Evolutionary conservation across 2,797 vertebrate species (phyloP), one percentile per base, ranked within the genome.

Genomic region (Chloroceryle amazona): DNA sequence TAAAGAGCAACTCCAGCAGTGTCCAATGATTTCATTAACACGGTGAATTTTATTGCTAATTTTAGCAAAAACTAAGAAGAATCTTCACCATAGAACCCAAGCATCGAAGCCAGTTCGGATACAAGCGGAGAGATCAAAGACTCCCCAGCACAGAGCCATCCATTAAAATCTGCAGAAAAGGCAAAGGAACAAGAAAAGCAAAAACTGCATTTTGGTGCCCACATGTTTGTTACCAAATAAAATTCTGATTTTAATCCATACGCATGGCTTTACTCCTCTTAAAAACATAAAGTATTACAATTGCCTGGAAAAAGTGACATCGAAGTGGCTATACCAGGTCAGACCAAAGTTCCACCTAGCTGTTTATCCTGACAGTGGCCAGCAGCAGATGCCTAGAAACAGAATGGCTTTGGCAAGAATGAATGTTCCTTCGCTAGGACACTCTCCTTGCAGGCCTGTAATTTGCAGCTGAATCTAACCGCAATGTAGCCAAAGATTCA

Each of bases 121-220:
- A 44, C 5, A 75, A 47, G 4, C 11, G 20, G 12, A 89, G 57
- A 75, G 8, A 63, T 13, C 28, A 18, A 47, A 55, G 12, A 22
- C 22, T 41, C 20, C 3, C 42, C 18, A 3, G 2, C 37, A 54
- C 14, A 67, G 23, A 73, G 17, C 3, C 11, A 81, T 21, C 31
- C 3, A 1, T 0, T 78, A 29, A 61, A 78, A 87, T n/a, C 1
- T 1, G 17, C 21, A 73, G 11, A 51, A 60, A 70, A 83, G 29
- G 29, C 10, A 54, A 58, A 62, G 18, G 8, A 44, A 63, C 63
- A 57, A 29, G 7, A 76, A 35, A 6, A 70, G 15, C 15, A 51
- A 25, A 80, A 81, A 47, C 6, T 4, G 1, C 9, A 0, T 20
- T 71, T 3, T 10, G 16, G 47, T 13, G 8, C 10, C 16, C 1